Evolutionary conservation across 1,140 invertebrate genomes (phyloP).

Genomic region (Brachionus angularis): DNA sequence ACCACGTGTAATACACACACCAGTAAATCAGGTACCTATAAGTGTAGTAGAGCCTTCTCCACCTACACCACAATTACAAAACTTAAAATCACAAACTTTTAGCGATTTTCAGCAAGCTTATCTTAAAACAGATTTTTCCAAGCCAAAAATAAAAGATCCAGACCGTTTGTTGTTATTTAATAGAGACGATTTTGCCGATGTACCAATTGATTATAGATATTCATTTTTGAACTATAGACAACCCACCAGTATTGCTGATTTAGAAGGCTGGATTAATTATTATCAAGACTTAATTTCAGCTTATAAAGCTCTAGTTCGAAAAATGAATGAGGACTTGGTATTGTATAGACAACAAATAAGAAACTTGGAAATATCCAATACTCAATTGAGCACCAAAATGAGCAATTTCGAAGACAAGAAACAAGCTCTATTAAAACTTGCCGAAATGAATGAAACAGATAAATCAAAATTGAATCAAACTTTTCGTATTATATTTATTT

Average conservation of each 20-base stretch:
- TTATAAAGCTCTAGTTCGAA: constrained; percentile 3
- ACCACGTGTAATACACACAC: neutral
- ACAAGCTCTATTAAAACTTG: constrained; percentile 5
- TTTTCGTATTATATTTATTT: neutral
- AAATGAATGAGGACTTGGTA: constrained; percentile 26
- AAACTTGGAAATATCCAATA: constrained; percentile 16
- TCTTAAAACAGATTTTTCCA: constrained; percentile 25
- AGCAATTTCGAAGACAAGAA: constrained; percentile 42
- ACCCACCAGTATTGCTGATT: constrained; percentile 6
- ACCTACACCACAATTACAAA: no score
- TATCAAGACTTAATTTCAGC: neutral
- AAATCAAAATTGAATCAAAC: constrained; percentile 20
- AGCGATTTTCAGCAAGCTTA: no score
- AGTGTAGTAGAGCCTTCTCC: no score
- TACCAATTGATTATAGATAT: constrained; percentile 34
- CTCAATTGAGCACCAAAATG: constrained; percentile 8
- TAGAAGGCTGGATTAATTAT: constrained; percentile 38
- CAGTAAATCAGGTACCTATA: no score
- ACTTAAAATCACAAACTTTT: no score
- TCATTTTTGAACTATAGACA: constrained; percentile 12
- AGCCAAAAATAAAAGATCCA: constrained; percentile 6
- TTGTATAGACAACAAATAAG: constrained; percentile 19
- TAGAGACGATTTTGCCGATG: constrained; percentile 29
- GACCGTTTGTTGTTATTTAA: neutral
- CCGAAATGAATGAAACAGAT: constrained; percentile 36